Percentiles rank a stretch among this genome's conserved stretches.
Evolutionary conservation across 2,888 invertebrate species (phyloP).

Genomic region (Willowsia nigromaculata): DNA sequence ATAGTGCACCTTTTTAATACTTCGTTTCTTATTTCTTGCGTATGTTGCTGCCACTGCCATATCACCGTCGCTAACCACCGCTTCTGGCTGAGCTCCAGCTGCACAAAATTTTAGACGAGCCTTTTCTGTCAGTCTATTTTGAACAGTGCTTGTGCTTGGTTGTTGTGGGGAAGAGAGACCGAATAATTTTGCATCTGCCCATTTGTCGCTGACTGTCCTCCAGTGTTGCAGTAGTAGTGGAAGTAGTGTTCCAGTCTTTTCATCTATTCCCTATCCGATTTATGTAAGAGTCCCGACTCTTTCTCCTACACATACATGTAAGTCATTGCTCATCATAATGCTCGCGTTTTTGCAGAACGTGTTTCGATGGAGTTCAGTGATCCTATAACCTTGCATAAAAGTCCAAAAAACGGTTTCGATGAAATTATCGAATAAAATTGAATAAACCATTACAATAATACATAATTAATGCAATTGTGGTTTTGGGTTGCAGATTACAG

Average conservation of each 20-base stretch:
- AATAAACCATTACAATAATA: too few species aligned
- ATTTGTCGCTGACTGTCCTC: not conserved
- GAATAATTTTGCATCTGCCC: not conserved
- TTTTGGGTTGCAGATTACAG: too few species aligned
- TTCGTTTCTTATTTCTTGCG: too few species aligned
- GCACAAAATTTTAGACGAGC: constrained; percentile 19
- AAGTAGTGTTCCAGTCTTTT: too few species aligned
- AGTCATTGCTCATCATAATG: not conserved
- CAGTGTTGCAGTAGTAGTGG: not conserved
- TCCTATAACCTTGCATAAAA: constrained; percentile 17
- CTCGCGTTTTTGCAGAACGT: too few species aligned
- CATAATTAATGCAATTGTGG: too few species aligned
- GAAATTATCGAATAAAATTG: not conserved
- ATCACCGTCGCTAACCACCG: too few species aligned
- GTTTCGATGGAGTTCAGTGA: not conserved
- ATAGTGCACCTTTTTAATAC: too few species aligned
- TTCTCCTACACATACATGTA: not conserved
- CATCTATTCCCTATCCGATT: not conserved
- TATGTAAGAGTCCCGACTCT: not conserved
- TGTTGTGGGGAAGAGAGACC: constrained; percentile 28
- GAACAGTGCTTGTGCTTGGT: constrained; percentile 35
- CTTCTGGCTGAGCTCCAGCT: constrained; percentile 36
- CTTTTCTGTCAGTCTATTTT: constrained; percentile 50
- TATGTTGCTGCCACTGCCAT: too few species aligned
- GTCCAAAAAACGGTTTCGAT: not conserved